Conservation (phyloP, 2,113 vertebrate genomes). For the Stomatorhinus ivindoensis region DNA sequence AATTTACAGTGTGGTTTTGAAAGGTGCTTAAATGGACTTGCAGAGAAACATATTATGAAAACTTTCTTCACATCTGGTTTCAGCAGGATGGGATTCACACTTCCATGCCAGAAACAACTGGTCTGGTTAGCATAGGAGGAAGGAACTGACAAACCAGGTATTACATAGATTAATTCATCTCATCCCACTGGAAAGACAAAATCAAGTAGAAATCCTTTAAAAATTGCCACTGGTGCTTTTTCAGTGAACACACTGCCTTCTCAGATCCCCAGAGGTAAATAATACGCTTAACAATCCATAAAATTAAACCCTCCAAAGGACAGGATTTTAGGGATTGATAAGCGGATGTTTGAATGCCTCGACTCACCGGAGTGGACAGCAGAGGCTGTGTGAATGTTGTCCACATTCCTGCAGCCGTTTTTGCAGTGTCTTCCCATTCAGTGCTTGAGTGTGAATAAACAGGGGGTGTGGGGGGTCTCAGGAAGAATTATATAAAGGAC, state of each 20-base stretch:
- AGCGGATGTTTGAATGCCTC: neutral
- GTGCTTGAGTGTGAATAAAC: neutral
- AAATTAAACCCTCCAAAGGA: neutral
- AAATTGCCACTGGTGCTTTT: neutral
- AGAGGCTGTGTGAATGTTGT: neutral
- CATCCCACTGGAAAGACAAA: neutral
- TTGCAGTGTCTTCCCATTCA: neutral
- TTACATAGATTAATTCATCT: neutral
- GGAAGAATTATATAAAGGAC: neutral
- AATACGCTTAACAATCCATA: neutral
- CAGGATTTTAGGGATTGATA: neutral
- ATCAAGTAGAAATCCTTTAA: neutral
- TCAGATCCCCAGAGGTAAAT: neutral
- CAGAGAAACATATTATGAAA: neutral
- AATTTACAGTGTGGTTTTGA: neutral
- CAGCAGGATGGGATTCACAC: neutral
- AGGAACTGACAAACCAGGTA: neutral
- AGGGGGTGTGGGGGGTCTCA: neutral
- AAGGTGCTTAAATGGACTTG: neutral
- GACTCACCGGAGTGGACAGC: neutral
- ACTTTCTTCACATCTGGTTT: neutral
- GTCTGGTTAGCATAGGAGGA: neutral
- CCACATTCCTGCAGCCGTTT: neutral
- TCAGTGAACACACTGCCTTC: slow-evolving; percentile 1
- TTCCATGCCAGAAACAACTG: neutral